Percentiles rank a stretch among this genome's conserved stretches.
Evolutionary conservation across 2,113 vertebrate species (phyloP).

Genomic region (Strix aluco): DNA sequence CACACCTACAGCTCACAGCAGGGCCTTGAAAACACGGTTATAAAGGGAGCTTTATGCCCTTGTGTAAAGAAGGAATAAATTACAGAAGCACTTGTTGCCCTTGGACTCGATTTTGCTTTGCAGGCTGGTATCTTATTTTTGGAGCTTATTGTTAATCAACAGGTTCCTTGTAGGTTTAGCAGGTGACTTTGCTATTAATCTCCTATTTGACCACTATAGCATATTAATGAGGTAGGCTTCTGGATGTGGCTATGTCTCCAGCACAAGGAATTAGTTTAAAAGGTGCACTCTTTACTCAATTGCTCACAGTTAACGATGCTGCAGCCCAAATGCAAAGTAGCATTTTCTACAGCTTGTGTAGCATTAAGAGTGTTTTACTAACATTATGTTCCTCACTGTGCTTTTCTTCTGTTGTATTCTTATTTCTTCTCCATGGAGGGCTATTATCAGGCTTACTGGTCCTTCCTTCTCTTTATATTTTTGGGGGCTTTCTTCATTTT

Average conservation of each 20-base stretch:
- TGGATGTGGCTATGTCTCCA: slow-evolving; percentile 67
- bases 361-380: slow-evolving; percentile 79
- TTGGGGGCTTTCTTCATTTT: slow-evolving; percentile 51
- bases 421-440: slow-evolving; percentile 74
- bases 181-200: slow-evolving; percentile 86
- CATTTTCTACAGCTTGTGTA: slow-evolving; percentile 74
- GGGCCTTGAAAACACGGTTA: slow-evolving; percentile 82
- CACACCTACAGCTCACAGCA: slow-evolving; percentile 86
- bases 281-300: slow-evolving; percentile 76
- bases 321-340: slow-evolving; percentile 78
- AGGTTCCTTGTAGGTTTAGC: slow-evolving; percentile 82
- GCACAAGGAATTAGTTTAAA: slow-evolving; percentile 76
- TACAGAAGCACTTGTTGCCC: slow-evolving; percentile 86
- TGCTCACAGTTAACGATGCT: slow-evolving; percentile 72
- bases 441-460: slow-evolving; percentile 75
- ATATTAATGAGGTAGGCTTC: slow-evolving; percentile 79
- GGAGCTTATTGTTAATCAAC: slow-evolving; percentile 84
- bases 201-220: slow-evolving; percentile 78
- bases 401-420: slow-evolving; percentile 77
- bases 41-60: slow-evolving; percentile 85
- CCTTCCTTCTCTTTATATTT: slow-evolving; percentile 73
- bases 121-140: slow-evolving; percentile 83
- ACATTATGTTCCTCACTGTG: slow-evolving; percentile 77
- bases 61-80: slow-evolving; percentile 84
- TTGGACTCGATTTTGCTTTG: slow-evolving; percentile 81